These are phyloP conservation scores for Myopa tessellatipennis DNA, from an alignment of 2,888 invertebrate species.

Conservation along the genomic window DNA sequence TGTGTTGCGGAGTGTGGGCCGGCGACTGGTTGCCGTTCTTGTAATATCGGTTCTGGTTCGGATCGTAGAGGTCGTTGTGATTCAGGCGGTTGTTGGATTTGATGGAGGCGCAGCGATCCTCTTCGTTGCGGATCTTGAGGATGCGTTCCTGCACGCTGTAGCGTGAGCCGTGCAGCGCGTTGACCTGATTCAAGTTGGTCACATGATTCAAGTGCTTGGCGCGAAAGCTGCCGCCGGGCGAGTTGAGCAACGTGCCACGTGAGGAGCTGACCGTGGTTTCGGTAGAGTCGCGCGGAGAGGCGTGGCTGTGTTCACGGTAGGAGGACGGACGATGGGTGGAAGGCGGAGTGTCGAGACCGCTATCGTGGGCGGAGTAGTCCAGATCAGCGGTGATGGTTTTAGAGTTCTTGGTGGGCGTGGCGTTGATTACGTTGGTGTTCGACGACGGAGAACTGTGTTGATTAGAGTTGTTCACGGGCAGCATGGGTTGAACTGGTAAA, in stretches of 20 bases:
- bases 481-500: conserved; percentile 69
- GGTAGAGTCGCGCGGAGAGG: conserved; percentile 61
- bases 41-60: conserved; percentile 67
- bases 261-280: conserved; percentile 67
- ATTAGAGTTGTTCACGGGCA: conserved; percentile 53
- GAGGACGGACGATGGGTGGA: conserved; percentile 68
- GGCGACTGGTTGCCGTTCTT: conserved; percentile 58
- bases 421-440: background rate
- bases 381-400: conserved; percentile 68
- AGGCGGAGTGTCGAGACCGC: conserved; percentile 68
- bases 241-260: conserved; percentile 65
- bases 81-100: conserved; percentile 62
- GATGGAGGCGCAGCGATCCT: conserved; percentile 64
- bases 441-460: conserved; percentile 7
- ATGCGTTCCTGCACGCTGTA: conserved; percentile 67
- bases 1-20: conserved; percentile 60
- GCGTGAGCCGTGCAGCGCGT: conserved; percentile 61
- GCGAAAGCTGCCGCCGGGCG: conserved; percentile 65
- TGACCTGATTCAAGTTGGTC: conserved; percentile 61
- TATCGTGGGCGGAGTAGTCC: conserved; percentile 71
- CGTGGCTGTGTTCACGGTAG: conserved; percentile 62
- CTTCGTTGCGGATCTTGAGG: conserved; percentile 66
- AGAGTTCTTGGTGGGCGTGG: background rate
- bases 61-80: conserved; percentile 64
- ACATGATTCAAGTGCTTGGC: conserved; percentile 62